Base-by-base conservation (phyloP, 2,113 vertebrate species). In the Thunnus thynnus region DNA sequence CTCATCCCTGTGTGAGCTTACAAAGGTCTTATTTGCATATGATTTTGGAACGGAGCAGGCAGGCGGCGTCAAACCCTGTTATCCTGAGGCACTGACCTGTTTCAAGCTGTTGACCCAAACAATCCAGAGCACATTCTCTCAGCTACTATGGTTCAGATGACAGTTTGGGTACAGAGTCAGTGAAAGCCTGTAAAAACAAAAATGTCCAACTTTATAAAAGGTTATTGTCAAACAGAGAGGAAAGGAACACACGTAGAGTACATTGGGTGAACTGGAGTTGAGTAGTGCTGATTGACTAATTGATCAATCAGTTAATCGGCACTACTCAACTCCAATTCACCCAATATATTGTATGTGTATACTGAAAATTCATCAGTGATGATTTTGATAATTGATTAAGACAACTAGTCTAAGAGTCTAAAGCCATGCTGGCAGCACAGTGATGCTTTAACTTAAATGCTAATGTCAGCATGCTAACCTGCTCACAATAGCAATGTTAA, bases 11-110 rank as follows among this genome's bases (percentile, higher is more conserved):
- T 44, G 78, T 66, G 61, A 66, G 76, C 61, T 73, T 64, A 65
- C 67, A 91, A 90, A 91, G 73, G 80, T 90, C 83, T 84, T 70
- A 88, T 92, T 92, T 79, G 85, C 88, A 83, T 90, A 77, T 36
- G 14, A 61, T 82, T 80, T 78, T 79, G 72, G 25, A 83, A 68
- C 13, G 4, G 64, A 85, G 78, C 58, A 75, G 66, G 50, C 20
- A 79, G 83, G 56, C 44, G 52, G 72, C 68, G 13, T 55, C 36
- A 12, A 80, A 81, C 41, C 71, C 69, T 80, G 80, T 80, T 88
- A 89, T 89, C 73, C 68, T 83, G 76, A 78, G 0, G 57, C 66
- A 64, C 61, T 88, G 86, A 85, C 67, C 83, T 46, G 72, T 81
- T 64, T 91, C 77, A 83, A 76, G 58, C 80, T 83, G 78, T 30